Evolutionary conservation across 2,888 invertebrate genomes (phyloP).

Genomic region (Hyalella azteca): DNA sequence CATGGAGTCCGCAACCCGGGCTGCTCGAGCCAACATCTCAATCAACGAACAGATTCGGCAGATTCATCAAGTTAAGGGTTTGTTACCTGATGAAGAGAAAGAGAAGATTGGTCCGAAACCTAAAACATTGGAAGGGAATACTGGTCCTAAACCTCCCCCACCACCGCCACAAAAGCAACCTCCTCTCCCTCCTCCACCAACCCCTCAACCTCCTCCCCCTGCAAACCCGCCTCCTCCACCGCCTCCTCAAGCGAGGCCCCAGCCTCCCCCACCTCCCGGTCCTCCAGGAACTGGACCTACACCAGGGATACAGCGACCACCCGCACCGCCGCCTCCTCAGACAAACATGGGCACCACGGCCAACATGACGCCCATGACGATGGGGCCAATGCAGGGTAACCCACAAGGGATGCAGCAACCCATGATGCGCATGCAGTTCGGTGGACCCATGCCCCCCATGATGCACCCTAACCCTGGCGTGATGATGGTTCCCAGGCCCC

Average conservation of each 20-base stretch:
- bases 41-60: slow-evolving; percentile 96
- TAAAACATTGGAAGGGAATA: slow-evolving; percentile 61
- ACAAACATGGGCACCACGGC: not conserved
- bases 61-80: slow-evolving; percentile 94
- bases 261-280: slow-evolving; percentile 66
- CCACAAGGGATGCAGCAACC: slow-evolving; percentile 38
- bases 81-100: slow-evolving; percentile 93
- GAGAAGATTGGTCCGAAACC: slow-evolving; percentile 91
- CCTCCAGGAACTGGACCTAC: slow-evolving; percentile 39
- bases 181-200: slow-evolving; percentile 58
- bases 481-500: slow-evolving; percentile 59
- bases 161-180: slow-evolving; percentile 55
- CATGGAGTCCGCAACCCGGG: slow-evolving; percentile 92
- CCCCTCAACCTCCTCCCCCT: slow-evolving; percentile 60
- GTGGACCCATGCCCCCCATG: slow-evolving; percentile 62
- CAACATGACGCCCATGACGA: not conserved
- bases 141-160: slow-evolving; percentile 64
- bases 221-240: slow-evolving; percentile 58
- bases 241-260: slow-evolving; percentile 57
- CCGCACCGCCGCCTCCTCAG: not conserved
- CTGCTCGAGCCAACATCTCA: slow-evolving; percentile 92
- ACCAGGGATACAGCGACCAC: not conserved
- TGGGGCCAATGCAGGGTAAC: slow-evolving; percentile 17
- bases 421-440: slow-evolving; percentile 62
- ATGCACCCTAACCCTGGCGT: slow-evolving; percentile 60